A percentile compares a stretch with the other conserved stretches of the same genome.
These are phyloP conservation scores for Machaerirhynchus nigripectus DNA, from an alignment of 2,113 vertebrate species.

Conservation along the genomic window DNA sequence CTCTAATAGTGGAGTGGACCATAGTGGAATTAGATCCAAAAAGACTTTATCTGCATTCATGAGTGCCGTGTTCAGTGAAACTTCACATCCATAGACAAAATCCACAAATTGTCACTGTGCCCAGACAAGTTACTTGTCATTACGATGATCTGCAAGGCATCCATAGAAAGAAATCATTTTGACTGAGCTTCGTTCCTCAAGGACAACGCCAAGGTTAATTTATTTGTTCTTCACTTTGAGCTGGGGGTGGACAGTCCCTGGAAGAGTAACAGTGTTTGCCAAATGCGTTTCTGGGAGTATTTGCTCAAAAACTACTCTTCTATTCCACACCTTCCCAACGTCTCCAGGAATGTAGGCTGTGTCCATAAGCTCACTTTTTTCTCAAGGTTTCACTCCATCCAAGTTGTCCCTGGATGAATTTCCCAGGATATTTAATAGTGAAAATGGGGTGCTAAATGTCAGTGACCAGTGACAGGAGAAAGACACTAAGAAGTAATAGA, in stretches of 20 bases:
- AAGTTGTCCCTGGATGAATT: background rate
- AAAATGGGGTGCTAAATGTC: background rate
- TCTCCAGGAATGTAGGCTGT: background rate
- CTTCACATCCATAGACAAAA: constrained; percentile 56
- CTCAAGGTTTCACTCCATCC: background rate
- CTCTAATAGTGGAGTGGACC: constrained; percentile 10
- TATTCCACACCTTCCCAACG: background rate
- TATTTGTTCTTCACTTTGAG: constrained; percentile 60
- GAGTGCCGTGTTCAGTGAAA: constrained; percentile 39
- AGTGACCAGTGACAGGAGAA: background rate
- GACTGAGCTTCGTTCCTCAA: constrained; percentile 66
- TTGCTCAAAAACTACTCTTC: background rate
- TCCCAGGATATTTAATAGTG: background rate
- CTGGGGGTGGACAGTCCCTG: constrained; percentile 59
- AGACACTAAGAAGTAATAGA: background rate
- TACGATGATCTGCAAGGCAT: constrained; percentile 50
- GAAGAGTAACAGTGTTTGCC: constrained; percentile 39
- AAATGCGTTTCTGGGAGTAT: background rate
- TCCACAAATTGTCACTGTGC: constrained; percentile 68
- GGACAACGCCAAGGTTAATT: constrained; percentile 70
- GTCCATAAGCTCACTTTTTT: background rate
- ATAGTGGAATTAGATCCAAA: constrained; percentile 33
- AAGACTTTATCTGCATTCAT: constrained; percentile 39
- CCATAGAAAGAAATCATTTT: constrained; percentile 61
- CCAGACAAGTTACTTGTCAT: constrained; percentile 71